phyloP scores from a whole-genome alignment of 2,888 invertebrate genomes.

The Tromatobia lineatoria region DNA sequence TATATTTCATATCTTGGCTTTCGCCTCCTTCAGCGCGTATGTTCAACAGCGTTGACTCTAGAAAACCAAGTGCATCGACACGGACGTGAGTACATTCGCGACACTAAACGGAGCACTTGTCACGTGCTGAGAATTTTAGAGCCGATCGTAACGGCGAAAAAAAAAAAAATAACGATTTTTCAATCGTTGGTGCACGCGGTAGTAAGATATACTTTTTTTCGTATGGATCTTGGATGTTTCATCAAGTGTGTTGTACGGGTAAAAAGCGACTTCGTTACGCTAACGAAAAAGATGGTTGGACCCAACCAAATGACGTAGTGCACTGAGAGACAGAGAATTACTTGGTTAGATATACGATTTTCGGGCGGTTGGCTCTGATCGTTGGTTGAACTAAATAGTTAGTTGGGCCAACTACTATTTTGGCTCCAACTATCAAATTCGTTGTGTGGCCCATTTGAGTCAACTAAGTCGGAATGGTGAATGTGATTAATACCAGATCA shows the following conservation, averaged over 20 bases:
- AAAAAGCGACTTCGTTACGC: too few relatives aligned
- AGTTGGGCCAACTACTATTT: too few relatives aligned
- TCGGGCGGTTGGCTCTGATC: too few relatives aligned
- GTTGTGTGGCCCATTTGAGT: too few relatives aligned
- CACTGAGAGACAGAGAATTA: too few relatives aligned
- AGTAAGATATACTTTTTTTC: not conserved
- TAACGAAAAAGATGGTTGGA: too few relatives aligned
- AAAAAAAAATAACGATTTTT: constrained; percentile 32
- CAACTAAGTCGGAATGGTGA: too few relatives aligned
- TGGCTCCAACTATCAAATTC: too few relatives aligned
- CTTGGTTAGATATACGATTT: too few relatives aligned
- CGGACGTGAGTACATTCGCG: constrained; percentile 9
- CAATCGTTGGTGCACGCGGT: constrained; percentile 29
- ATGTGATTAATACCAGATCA: too few relatives aligned
- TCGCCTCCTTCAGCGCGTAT: constrained; percentile 1
- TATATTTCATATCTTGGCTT: constrained; percentile 48
- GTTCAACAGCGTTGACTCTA: not conserved
- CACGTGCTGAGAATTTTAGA: constrained; percentile 41
- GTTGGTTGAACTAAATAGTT: too few relatives aligned
- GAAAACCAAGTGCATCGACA: constrained; percentile 10
- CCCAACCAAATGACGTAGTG: too few relatives aligned
- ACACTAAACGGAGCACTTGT: constrained; percentile 47
- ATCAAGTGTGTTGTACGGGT: constrained; percentile 12
- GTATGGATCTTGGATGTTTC: not conserved
- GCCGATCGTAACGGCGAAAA: constrained; percentile 47